Evolutionary conservation across 2,888 invertebrate genomes (phyloP).

Genomic region (Diadegma fenestrale): DNA sequence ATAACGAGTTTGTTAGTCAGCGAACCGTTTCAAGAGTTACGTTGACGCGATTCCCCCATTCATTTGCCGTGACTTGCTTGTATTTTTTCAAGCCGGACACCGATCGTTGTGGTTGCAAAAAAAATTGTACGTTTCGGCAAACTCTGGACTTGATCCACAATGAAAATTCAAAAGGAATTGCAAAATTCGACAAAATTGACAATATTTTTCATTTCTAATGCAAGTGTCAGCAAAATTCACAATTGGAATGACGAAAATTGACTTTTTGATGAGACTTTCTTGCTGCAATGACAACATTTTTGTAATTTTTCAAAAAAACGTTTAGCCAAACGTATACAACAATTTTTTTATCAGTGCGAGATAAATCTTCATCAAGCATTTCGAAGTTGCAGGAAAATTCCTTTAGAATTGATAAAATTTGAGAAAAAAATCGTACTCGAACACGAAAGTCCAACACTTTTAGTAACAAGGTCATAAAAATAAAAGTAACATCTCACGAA

Average conservation of each 20-base stretch:
- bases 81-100: slow-evolving; percentile 39
- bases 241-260: too few species aligned
- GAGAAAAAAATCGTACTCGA: neutral
- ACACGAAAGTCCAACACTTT: neutral
- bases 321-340: too few species aligned
- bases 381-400: neutral
- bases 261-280: too few species aligned
- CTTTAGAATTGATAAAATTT: neutral
- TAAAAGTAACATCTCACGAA: slow-evolving; percentile 19
- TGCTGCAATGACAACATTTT: too few species aligned
- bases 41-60: slow-evolving; percentile 27
- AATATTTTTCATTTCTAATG: too few species aligned
- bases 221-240: too few species aligned
- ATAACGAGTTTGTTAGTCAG: slow-evolving; percentile 30
- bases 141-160: neutral
- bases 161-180: neutral
- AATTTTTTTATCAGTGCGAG: too few species aligned
- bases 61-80: slow-evolving; percentile 54
- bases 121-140: neutral
- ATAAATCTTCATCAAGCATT: too few species aligned
- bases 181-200: too few species aligned
- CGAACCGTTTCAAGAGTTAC: slow-evolving; percentile 38
- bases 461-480: neutral
- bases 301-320: too few species aligned
- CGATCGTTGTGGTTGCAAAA: slow-evolving; percentile 4